Evolutionary conservation across 2,797 vertebrate species (phyloP), one percentile per base, ranked within the genome.

Genomic region (Arremon aurantiirostris): DNA sequence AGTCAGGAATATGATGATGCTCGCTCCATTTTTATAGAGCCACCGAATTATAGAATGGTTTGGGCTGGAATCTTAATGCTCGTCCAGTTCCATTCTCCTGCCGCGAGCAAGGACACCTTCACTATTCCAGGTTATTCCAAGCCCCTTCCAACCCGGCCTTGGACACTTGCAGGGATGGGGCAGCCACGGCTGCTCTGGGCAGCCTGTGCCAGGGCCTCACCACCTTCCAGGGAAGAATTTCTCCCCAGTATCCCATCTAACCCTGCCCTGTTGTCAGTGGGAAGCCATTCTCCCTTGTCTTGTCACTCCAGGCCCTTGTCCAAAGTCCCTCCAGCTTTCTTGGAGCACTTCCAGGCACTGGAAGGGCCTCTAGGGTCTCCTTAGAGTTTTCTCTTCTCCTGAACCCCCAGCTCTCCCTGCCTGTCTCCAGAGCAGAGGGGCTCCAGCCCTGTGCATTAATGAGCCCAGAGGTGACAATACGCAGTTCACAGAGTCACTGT

Each of bases 1-100:
- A 5, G 52, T 19, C 20, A 28, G 47, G 16, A 77, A 27, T 20
- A 3, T 5, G 32, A 9, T 66, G 49, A 11, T 30, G 1, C 27
- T 56, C 2, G 2, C 23, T 27, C 1, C 2, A 0, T 49, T 39
- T 15, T 56, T 70, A 0, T 47, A 28, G 37, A 50, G 7, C 7
- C 10, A 2, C 53, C 9, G 34, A 42, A 30, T 26, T 17, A 0
- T 14, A 7, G 55, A 35, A 8, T n/a, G 42, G 13, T 52, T 63
- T n/a, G 57, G 14, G 17, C 30, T 77, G 42, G 28, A 52, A 34
- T 56, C 20, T 26, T 44, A 27, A 50, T 30, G 11, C 12, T 39
- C 3, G 5, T 19, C 11, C 20, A 1, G 9, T 28, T 55, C 27
- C 27, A 11, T 73, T 5, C 16, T 24, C 17, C 17, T 39, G 6